Evolutionary conservation across 2,888 invertebrate genomes (phyloP), one percentile per base, ranked within the genome.

Genomic region (Dolichomitus sp.): DNA sequence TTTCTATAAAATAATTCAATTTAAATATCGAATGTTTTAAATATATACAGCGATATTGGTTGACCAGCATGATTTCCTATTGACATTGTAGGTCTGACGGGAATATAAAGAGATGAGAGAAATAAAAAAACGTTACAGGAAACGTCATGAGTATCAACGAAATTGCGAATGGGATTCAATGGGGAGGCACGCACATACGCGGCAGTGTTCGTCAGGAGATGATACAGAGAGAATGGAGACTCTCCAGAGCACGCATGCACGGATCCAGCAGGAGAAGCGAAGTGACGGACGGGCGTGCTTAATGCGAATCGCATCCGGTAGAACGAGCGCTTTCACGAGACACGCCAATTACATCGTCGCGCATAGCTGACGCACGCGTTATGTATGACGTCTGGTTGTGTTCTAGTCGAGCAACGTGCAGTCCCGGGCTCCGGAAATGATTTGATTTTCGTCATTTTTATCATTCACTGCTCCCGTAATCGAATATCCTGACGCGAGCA

Each of bases 281-380:
- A 85, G 86, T 87, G 89, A 89, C 85, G 87, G 89, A 89, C 90
- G 88, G 88, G 89, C 89, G 90, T 88, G 90, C 88, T 89, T 90
- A 91, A 91, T 90, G 88, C 89, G 91, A 89, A 88, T 90, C 89
- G 88, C 86, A 87, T 90, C 90, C 91, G 90, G 89, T 87, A 89
- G 90, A 90, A 84, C 87, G 90, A 85, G 85, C 88, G 88, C 89
- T 89, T 91, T 90, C 90, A 90, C 86, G 89, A 88, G 88, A 89
- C 90, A 89, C 89, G 90, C 89, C 91, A 90, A 91, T 90, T 91
- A 91, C 89, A 89, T 84, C 84, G 85, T 84, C 80, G 87, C 87
- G 87, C 85, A 81, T 87, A 88, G 86, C 87, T 87, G 88, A 88
- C 88, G 89, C 88, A 86, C 87, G 86, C 86, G 86, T 83, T 83